Evolutionary conservation across 2,888 invertebrate species (phyloP).

Genomic region (Neelides folsomi): DNA sequence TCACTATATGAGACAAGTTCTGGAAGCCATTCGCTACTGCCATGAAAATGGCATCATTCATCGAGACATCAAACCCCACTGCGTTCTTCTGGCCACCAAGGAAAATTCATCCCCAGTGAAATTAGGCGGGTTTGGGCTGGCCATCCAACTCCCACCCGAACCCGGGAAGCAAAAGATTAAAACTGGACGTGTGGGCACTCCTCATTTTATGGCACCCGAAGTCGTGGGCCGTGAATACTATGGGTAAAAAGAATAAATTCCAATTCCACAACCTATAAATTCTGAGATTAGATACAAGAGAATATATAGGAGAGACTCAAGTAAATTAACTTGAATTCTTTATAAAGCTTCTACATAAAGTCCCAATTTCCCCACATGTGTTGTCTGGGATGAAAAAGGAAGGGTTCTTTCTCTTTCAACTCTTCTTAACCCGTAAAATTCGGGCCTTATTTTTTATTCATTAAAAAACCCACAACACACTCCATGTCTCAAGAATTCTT

Average conservation of each 20-base stretch:
- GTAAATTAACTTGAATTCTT: too few relatives aligned
- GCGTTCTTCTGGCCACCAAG: conserved; percentile 83
- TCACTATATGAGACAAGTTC: conserved; percentile 96
- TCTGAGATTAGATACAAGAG: too few relatives aligned
- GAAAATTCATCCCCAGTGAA: conserved; percentile 98
- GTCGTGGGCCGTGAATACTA: conserved; percentile 80
- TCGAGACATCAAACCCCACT: conserved; percentile 93
- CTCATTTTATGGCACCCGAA: conserved; percentile 95
- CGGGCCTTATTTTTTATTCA: too few relatives aligned
- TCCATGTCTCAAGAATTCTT: too few relatives aligned
- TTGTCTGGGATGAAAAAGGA: too few relatives aligned
- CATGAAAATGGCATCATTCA: conserved; percentile 97
- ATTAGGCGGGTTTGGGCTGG: conserved; percentile 92
- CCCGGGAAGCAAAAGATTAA: conserved; percentile 30
- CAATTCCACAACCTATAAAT: too few relatives aligned
- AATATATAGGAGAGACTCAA: too few relatives aligned
- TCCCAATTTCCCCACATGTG: too few relatives aligned
- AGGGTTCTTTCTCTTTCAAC: too few relatives aligned
- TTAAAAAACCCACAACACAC: too few relatives aligned
- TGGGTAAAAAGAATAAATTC: conserved; percentile 40
- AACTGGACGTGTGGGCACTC: conserved; percentile 37
- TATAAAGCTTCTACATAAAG: too few relatives aligned
- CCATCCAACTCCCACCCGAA: conserved; percentile 62
- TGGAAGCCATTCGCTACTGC: conserved; percentile 93
- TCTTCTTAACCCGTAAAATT: too few relatives aligned